Conservation (phyloP, 2,113 vertebrate genomes). For the Oreocharis arfaki region DNA sequence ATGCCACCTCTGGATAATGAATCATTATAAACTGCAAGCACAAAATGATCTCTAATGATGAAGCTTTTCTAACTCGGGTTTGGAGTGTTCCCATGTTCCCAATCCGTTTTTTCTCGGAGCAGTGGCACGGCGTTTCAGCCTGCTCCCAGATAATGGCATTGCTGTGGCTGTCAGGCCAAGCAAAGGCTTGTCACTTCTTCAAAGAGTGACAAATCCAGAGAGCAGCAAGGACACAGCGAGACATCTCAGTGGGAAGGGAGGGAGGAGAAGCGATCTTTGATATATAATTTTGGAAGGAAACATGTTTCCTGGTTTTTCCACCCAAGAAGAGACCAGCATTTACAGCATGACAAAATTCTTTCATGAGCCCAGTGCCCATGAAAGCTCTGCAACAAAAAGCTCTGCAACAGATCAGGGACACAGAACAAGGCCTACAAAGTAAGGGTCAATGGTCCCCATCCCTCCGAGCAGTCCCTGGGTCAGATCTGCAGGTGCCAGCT, state of each 20-base stretch:
- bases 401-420: accelerated
- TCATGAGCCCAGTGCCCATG: not conserved
- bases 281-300: not conserved
- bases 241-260: not conserved
- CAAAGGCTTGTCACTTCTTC: not conserved
- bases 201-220: not conserved
- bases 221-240: not conserved
- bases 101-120: not conserved
- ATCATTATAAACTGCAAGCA: not conserved
- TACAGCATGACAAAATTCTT: not conserved
- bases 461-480: not conserved
- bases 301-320: not conserved
- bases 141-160: not conserved
- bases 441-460: not conserved
- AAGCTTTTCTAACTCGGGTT: not conserved
- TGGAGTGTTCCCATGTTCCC: not conserved
- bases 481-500: not conserved
- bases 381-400: too few relatives aligned
- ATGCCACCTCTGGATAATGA: conserved; percentile 31
- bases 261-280: not conserved
- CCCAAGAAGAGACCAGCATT: not conserved
- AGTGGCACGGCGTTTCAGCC: not conserved
- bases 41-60: not conserved
- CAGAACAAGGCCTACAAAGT: accelerated
- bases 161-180: not conserved